phyloP scores from a whole-genome alignment of 2,113 vertebrate species.

The Phaethon lepturus region DNA sequence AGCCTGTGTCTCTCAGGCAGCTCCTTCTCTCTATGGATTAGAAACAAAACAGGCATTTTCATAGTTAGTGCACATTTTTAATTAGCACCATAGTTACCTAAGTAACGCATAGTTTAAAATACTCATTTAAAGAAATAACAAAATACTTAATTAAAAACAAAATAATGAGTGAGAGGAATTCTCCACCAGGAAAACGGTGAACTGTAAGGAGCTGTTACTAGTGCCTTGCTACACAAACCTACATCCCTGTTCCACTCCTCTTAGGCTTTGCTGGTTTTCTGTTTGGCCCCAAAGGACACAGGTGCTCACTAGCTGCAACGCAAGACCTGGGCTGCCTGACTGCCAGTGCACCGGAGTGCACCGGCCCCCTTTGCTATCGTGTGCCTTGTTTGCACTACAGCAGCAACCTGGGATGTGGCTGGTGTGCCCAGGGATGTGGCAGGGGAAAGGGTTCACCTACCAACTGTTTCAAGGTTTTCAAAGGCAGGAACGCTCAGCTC shows the following conservation, averaged over 20 bases:
- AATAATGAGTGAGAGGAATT: not conserved
- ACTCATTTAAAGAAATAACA: constrained; percentile 29
- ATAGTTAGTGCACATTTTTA: not conserved
- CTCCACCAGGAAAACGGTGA: not conserved
- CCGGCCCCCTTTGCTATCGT: fast-evolving
- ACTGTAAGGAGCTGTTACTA: not conserved
- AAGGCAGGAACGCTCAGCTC: not conserved
- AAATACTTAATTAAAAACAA: constrained; percentile 30
- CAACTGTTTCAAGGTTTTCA: not conserved
- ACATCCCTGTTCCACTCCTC: not conserved
- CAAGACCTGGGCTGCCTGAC: not conserved
- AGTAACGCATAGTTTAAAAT: constrained; percentile 51
- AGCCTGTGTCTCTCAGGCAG: not conserved
- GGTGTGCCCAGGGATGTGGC: not conserved
- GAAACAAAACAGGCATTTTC: constrained; percentile 46
- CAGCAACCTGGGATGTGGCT: not conserved
- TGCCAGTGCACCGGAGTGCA: not conserved
- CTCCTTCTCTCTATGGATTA: not conserved
- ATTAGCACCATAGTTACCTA: constrained; percentile 15
- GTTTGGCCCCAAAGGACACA: not conserved
- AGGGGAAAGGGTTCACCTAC: not conserved
- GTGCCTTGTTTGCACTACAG: not conserved
- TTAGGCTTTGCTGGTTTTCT: not conserved
- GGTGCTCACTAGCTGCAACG: not conserved
- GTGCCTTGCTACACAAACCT: not conserved